These are phyloP conservation scores for Opisthograptis luteolata DNA, from an alignment of 2,888 invertebrate genomes.

Conservation along the genomic window DNA sequence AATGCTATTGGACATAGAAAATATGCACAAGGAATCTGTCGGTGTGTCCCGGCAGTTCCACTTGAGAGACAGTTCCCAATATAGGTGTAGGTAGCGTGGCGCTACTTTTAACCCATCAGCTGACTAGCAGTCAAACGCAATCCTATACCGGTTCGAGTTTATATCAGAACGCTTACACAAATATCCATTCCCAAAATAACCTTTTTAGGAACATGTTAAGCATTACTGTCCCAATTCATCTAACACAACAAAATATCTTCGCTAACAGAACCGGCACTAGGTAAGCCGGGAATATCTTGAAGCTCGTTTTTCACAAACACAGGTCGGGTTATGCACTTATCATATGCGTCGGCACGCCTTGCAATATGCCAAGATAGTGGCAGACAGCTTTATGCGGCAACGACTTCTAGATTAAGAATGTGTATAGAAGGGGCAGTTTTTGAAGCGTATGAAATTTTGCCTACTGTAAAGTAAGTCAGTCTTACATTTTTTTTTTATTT, in stretches of 20 bases:
- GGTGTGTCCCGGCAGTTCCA: no score
- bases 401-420: slow-evolving; percentile 29
- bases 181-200: no score
- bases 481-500: no score
- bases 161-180: no score
- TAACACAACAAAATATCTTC: slow-evolving; percentile 6
- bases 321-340: slow-evolving; percentile 64
- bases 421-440: slow-evolving; percentile 27
- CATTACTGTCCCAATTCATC: slow-evolving; percentile 1
- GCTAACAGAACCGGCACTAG: slow-evolving; percentile 4
- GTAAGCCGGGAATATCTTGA: slow-evolving; percentile 5
- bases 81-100: no score
- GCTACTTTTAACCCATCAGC: no score
- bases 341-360: slow-evolving; percentile 66
- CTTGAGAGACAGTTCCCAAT: no score
- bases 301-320: slow-evolving; percentile 32
- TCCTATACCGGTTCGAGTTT: no score
- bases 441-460: not conserved
- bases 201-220: not conserved
- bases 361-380: slow-evolving; percentile 67
- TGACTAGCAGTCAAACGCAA: no score
- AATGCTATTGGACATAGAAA: no score
- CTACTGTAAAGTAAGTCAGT: no score
- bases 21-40: no score
- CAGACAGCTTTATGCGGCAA: slow-evolving; percentile 66